phyloP scores from a whole-genome alignment of 2,888 invertebrate genomes.

The Zhuqinia jingwanae region DNA sequence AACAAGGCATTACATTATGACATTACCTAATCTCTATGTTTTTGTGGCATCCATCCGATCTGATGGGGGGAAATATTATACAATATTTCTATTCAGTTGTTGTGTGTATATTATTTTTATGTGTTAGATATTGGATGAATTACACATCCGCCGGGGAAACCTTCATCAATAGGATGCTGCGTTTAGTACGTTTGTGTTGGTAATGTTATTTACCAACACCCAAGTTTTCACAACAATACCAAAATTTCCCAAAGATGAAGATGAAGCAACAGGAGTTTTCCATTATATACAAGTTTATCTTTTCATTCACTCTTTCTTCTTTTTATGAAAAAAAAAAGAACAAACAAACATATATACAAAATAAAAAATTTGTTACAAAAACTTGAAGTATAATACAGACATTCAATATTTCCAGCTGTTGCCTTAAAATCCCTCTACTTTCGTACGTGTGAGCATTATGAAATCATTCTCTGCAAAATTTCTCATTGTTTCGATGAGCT shows the following conservation, averaged over 20 bases:
- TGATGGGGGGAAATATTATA: constrained; percentile 8
- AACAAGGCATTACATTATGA: constrained; percentile 47
- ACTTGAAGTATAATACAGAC: constrained; percentile 34
- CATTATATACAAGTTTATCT: neutral
- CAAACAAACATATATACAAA: too few species aligned
- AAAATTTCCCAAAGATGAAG: constrained; percentile 47
- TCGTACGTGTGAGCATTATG: too few species aligned
- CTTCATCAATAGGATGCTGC: constrained; percentile 21
- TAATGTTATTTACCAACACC: constrained; percentile 48
- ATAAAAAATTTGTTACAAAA: constrained; percentile 43
- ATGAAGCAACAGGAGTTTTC: constrained; percentile 66
- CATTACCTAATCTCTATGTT: constrained; percentile 61
- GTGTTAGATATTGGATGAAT: constrained; percentile 62
- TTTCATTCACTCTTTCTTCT: constrained; percentile 11
- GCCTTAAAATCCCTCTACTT: constrained; percentile 6
- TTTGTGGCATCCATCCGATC: constrained; percentile 46
- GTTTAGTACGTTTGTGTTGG: too few species aligned
- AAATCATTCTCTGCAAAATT: constrained; percentile 18
- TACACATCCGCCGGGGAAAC: constrained; percentile 67
- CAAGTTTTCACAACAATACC: constrained; percentile 40
- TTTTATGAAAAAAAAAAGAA: too few species aligned
- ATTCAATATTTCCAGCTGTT: constrained; percentile 41
- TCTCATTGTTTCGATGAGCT: constrained; percentile 55
- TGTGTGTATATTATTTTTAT: too few species aligned
- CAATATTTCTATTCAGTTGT: constrained; percentile 41